Percentiles rank a stretch among this genome's conserved stretches.
Evolutionary conservation across 2,797 vertebrate genomes (phyloP).

Genomic region (Enteromius trimaculatus): DNA sequence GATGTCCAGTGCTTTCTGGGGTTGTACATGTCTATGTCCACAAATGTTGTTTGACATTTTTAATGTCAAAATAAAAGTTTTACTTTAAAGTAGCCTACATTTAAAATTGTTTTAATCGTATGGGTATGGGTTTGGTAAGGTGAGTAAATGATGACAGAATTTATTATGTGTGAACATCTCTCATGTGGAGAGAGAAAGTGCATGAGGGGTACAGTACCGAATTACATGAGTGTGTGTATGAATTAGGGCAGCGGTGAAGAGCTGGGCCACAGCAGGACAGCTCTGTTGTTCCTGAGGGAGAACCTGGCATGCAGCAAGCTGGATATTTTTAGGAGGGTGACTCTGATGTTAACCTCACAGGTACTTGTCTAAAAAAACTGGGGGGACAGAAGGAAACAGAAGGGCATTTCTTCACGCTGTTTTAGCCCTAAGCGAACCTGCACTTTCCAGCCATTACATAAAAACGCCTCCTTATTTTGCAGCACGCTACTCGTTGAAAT

Average conservation of each 20-base stretch:
- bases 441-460: neutral
- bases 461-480: slow-evolving; percentile 2
- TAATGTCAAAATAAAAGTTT: neutral
- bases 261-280: slow-evolving; percentile 57
- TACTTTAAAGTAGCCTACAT: neutral
- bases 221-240: slow-evolving; percentile 6
- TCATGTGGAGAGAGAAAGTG: neutral
- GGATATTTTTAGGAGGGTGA: slow-evolving; percentile 80
- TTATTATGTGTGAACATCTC: neutral
- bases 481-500: neutral
- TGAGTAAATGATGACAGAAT: neutral
- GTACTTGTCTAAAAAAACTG: slow-evolving; percentile 16
- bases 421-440: neutral
- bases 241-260: slow-evolving; percentile 59
- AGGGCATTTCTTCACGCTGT: slow-evolving; percentile 26
- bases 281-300: slow-evolving; percentile 54
- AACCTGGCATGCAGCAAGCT: slow-evolving; percentile 71
- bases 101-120: neutral
- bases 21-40: neutral
- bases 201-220: neutral
- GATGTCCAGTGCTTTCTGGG: no score
- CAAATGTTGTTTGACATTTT: no score
- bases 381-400: slow-evolving; percentile 39
- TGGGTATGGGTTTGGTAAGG: neutral
- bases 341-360: slow-evolving; percentile 68